These are phyloP conservation scores for Pseudomugil gertrudae DNA, from an alignment of 2,797 vertebrate species.

Conservation along the genomic window DNA sequence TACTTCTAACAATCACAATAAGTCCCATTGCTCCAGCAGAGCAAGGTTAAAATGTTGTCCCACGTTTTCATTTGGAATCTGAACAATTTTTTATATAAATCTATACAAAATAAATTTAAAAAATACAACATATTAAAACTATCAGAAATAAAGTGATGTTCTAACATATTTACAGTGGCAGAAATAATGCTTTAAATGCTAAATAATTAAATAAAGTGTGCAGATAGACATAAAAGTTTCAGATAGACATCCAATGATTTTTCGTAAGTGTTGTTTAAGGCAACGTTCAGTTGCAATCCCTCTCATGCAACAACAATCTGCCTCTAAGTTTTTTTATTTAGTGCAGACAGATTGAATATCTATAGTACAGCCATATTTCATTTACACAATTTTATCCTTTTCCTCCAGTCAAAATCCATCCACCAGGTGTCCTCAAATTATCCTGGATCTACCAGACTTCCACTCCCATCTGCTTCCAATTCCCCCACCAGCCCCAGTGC, in stretches of 20 bases:
- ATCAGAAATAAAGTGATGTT: not conserved
- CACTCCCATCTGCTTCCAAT: slow-evolving; percentile 17
- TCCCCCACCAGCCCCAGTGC: slow-evolving; percentile 4
- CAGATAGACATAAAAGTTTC: not conserved
- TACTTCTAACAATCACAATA: not conserved
- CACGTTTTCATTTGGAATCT: too few relatives aligned
- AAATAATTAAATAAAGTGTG: not conserved
- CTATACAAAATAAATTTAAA: too few relatives aligned
- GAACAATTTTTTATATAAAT: too few relatives aligned
- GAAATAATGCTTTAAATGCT: not conserved
- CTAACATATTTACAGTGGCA: not conserved
- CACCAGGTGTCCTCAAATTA: not conserved
- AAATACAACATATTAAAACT: not conserved
- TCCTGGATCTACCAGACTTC: slow-evolving; percentile 6
- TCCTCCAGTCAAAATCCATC: slow-evolving; percentile 2
- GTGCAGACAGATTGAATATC: not conserved
- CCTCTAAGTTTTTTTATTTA: not conserved
- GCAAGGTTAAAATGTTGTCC: too few relatives aligned
- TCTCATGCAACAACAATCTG: not conserved
- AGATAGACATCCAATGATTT: not conserved
- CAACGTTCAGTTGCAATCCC: not conserved
- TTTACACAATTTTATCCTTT: not conserved
- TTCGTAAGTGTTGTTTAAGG: not conserved
- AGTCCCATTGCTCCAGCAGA: not conserved
- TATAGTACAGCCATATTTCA: not conserved